These are phyloP conservation scores for Holocentrus rufus DNA, from an alignment of 2,797 vertebrate species.

Conservation along the genomic window DNA sequence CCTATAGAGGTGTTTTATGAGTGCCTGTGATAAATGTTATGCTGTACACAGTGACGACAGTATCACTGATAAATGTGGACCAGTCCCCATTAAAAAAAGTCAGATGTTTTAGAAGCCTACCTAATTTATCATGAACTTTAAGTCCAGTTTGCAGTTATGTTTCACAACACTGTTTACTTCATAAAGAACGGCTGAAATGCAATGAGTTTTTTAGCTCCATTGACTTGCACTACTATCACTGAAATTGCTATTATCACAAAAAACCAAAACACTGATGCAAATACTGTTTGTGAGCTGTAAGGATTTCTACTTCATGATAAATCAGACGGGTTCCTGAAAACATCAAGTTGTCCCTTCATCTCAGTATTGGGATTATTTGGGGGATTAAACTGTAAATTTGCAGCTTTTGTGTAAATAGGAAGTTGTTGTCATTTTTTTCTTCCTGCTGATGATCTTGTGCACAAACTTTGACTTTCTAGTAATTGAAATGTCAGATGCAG, in stretches of 20 bases:
- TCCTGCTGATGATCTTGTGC: conserved; percentile 52
- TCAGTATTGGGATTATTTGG: conserved; percentile 30
- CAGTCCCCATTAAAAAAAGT: conserved; percentile 26
- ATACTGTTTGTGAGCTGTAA: not conserved
- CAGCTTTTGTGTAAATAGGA: conserved; percentile 61
- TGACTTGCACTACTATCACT: conserved; percentile 9
- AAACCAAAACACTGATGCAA: not conserved
- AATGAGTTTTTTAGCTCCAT: not conserved
- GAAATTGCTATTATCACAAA: not conserved
- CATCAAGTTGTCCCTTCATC: conserved; percentile 4
- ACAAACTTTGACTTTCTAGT: conserved; percentile 41
- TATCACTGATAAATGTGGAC: conserved; percentile 59
- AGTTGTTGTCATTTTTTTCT: conserved; percentile 24
- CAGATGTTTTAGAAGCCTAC: not conserved
- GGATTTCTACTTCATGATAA: conserved; percentile 18
- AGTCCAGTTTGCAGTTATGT: not conserved
- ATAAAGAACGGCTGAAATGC: not conserved
- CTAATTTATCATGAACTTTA: conserved; percentile 6
- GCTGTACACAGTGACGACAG: conserved; percentile 72
- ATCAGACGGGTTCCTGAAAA: conserved; percentile 14
- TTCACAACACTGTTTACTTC: not conserved
- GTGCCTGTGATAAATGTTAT: conserved; percentile 79
- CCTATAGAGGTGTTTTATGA: conserved; percentile 77
- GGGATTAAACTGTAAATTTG: conserved; percentile 47
- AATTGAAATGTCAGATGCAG: conserved; percentile 57